Evolutionary conservation across 2,113 vertebrate genomes (phyloP).

Genomic region (Epinephelus cyanopodus): DNA sequence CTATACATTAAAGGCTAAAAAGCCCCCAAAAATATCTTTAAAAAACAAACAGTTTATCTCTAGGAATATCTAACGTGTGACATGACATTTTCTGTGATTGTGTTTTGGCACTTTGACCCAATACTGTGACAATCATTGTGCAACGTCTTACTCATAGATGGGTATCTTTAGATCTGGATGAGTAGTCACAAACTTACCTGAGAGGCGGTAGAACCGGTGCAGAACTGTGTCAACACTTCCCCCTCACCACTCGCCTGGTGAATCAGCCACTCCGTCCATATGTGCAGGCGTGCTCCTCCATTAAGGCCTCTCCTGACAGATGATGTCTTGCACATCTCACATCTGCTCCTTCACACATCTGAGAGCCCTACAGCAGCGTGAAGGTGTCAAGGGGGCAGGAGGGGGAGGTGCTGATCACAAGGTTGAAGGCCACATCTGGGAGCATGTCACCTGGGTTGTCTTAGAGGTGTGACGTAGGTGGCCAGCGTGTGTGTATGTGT

Average conservation of each 20-base stretch:
- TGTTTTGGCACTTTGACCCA: constrained; percentile 1
- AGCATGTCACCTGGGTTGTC: constrained; percentile 47
- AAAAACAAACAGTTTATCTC: too few species aligned
- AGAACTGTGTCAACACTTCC: constrained; percentile 47
- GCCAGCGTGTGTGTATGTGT: constrained; percentile 11
- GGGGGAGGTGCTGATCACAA: constrained; percentile 11
- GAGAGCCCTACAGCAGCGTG: constrained; percentile 19
- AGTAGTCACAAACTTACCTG: constrained; percentile 40
- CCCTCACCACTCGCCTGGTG: constrained; percentile 28
- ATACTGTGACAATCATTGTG: constrained; percentile 5
- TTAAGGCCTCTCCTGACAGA: constrained; percentile 61
- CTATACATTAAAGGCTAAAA: too few species aligned
- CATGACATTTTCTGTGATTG: background rate
- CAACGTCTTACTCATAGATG: constrained; percentile 35
- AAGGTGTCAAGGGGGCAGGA: background rate
- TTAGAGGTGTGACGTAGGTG: constrained; percentile 17
- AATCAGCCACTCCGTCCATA: constrained; percentile 56
- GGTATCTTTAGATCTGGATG: constrained; percentile 33
- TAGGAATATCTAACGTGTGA: too few species aligned
- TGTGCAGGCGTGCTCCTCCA: constrained; percentile 35
- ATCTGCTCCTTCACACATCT: constrained; percentile 55
- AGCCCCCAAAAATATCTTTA: too few species aligned
- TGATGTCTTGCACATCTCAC: constrained; percentile 53
- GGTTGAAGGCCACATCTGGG: constrained; percentile 68
- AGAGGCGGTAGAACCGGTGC: background rate